Evolutionary conservation across 92 coral and sea anemone genomes (phyloP), one percentile per base, ranked within the genome.

Genomic region (Meandrina meandrites): DNA sequence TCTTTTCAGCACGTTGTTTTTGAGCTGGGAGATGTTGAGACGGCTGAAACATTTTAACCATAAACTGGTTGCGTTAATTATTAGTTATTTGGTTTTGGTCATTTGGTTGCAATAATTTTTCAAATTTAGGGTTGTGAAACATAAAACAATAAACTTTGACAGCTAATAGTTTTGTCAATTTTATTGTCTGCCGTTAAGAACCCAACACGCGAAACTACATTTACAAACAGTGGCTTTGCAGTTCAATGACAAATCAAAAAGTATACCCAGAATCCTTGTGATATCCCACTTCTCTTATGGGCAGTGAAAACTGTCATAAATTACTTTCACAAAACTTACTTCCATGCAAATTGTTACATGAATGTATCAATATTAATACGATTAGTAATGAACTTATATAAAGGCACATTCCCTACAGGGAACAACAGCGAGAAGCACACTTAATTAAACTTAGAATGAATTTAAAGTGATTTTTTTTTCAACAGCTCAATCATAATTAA

Each of bases 291-390:
- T 37, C 66, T 42, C 22, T 27, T 37, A 14, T 45, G 53, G n/a
- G 64, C n/a, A 78, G 37, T 74, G 78, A 36, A 69, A 69, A 37
- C 45, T 77, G 81, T 66, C 10, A 19, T 53, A 79, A 79, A 58
- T 58, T 79, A 56, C 28, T 8, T 54, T 57, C 18, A 34, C 22
- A 67, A 60, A 68, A 79, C 48, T 79, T 54, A 21, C 22, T 22
- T 13, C 47, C 30, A 24, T 16, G 31, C 70, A 54, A 34, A 21
- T 21, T n/a, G 22, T 24, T 13, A 21, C 42, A 58, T 30, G 16
- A 56, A 76, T n/a, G 21, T 45, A 75, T 75, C 5, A 18, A 10
- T 79, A 56, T n/a, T n/a, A n/a, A n/a, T 32, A 24, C 15, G 19
- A 32, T 79, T 18, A 66, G 69, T 56, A 79, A 51, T 17, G 22